These are phyloP conservation scores for Leptopilina clavipes DNA, from an alignment of 1,140 invertebrate species.

Conservation along the genomic window DNA sequence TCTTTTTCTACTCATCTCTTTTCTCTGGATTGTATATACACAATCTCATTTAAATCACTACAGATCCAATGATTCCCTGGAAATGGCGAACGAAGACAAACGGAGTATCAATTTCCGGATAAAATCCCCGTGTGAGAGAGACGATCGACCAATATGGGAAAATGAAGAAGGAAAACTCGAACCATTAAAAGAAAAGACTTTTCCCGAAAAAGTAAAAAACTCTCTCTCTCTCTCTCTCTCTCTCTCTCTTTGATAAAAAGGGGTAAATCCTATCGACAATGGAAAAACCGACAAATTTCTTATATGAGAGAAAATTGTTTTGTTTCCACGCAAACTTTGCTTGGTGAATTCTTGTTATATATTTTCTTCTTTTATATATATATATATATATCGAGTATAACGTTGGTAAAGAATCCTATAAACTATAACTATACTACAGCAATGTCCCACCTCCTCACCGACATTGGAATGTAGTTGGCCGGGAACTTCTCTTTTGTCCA, in stretches of 20 bases:
- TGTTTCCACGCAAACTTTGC: slow-evolving; percentile 6
- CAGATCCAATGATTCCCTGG: slow-evolving; percentile 25
- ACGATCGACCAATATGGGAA: slow-evolving; percentile 52
- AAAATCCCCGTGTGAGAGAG: slow-evolving; percentile 65
- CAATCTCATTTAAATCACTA: slow-evolving; percentile 29
- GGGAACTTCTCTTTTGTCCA: slow-evolving; percentile 43
- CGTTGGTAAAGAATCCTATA: slow-evolving; percentile 50
- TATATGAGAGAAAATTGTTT: slow-evolving; percentile 41
- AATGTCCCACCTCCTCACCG: slow-evolving; percentile 39
- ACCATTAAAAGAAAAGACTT: slow-evolving; percentile 44
- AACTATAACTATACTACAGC: slow-evolving; percentile 12
- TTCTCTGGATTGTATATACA: slow-evolving; percentile 28
- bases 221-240: not conserved
- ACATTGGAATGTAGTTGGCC: slow-evolving; percentile 45
- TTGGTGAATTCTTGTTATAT: not conserved
- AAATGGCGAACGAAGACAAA: slow-evolving; percentile 49
- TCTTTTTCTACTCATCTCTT: slow-evolving; percentile 7
- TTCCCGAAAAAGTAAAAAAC: slow-evolving; percentile 23
- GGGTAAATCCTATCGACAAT: slow-evolving; percentile 18
- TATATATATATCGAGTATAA: slow-evolving; percentile 37
- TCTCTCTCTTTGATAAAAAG: not conserved
- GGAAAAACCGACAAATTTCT: slow-evolving; percentile 41
- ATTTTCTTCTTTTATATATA: too few relatives aligned
- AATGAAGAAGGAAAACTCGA: slow-evolving; percentile 42
- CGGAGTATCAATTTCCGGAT: slow-evolving; percentile 63